Base-by-base conservation (phyloP, 2,113 vertebrate genomes). In the Jacana jacana region DNA sequence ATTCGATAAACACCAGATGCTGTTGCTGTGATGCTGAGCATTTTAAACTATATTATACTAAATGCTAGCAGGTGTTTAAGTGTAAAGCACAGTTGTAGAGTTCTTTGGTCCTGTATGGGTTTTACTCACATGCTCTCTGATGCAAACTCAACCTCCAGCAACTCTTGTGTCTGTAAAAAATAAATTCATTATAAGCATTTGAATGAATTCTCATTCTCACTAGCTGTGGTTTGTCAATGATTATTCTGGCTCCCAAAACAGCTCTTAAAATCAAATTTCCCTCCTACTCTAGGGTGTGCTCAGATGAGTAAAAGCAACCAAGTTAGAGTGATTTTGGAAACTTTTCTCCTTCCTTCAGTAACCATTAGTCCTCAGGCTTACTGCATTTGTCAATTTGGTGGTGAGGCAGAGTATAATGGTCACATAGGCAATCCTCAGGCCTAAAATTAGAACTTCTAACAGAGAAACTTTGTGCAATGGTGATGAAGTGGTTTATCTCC, bases 111-210 rank as follows among this genome's bases (percentile, higher is more conserved):
- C 11, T 20, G 5, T 11, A 30, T 40, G 35, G 20, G 22, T 40
- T 52, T 82, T 89, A 97, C 98, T 98, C 80, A 98, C 98, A 84
- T 97, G 92, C 90, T 95, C 39, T 98, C 97, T 0, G 75, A 79
- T 20, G 96, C 68, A 93, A 98, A 98, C 40, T 98, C 98, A 76
- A 98, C 97, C 1, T 98, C 98, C 86, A 98, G 94, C 19, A 88
- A 48, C 77, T 97, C 98, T 49, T 96, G 85, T 15, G 95, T 95
- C 98, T 98, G 93, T 79, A 95, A 96, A 95, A 96, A 37, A 87
- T 30, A 4, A 60, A 79, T 87, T 66, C 12, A 39, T 75, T 79
- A 30, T 68, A 44, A 87, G 17, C 14, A 75, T 60, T 37, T 88
- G 14, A 66, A 90, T 80, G 54, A 0, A 48, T 91, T 92, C 70